Percentiles rank a stretch among this genome's conserved stretches.
phyloP scores from a whole-genome alignment of 2,113 vertebrate genomes.

The Oryctolagus cuniculus region DNA sequence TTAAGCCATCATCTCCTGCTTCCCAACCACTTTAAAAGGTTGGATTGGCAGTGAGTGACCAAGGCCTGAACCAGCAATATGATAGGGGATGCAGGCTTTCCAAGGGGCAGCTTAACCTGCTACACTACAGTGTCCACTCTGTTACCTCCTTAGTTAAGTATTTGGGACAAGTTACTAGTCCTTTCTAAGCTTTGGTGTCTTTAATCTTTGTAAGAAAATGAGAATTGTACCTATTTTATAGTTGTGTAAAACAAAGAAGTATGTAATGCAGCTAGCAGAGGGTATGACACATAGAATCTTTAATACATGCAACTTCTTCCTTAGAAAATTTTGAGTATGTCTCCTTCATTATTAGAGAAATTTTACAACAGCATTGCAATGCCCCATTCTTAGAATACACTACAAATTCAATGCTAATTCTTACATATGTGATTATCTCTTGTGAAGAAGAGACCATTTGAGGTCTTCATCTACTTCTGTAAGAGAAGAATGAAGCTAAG shows the following conservation, averaged over 20 bases:
- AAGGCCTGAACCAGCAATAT: too few species aligned
- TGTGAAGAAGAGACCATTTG: neutral
- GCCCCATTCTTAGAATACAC: neutral
- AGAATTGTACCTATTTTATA: neutral
- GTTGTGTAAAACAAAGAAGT: constrained; percentile 31
- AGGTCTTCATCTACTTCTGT: neutral
- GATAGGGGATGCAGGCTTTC: too few species aligned
- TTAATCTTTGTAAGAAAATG: constrained; percentile 9
- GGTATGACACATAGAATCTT: neutral
- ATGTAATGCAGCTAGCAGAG: neutral
- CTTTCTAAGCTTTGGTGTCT: constrained; percentile 26
- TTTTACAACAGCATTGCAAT: constrained; percentile 9
- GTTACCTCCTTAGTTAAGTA: constrained; percentile 9
- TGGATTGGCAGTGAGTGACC: too few species aligned
- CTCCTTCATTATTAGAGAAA: constrained; percentile 47
- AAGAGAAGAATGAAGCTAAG: constrained; percentile 13
- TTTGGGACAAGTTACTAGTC: neutral
- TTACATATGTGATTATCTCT: constrained; percentile 13
- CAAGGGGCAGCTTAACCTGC: too few species aligned
- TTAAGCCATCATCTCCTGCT: too few species aligned
- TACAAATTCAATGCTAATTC: constrained; percentile 24
- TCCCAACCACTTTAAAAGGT: too few species aligned
- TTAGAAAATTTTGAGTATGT: constrained; percentile 38
- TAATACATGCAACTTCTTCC: constrained; percentile 1
- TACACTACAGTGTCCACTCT: neutral